These are phyloP conservation scores for Lepidurus packardi DNA, from an alignment of 1,140 invertebrate species.

Conservation along the genomic window DNA sequence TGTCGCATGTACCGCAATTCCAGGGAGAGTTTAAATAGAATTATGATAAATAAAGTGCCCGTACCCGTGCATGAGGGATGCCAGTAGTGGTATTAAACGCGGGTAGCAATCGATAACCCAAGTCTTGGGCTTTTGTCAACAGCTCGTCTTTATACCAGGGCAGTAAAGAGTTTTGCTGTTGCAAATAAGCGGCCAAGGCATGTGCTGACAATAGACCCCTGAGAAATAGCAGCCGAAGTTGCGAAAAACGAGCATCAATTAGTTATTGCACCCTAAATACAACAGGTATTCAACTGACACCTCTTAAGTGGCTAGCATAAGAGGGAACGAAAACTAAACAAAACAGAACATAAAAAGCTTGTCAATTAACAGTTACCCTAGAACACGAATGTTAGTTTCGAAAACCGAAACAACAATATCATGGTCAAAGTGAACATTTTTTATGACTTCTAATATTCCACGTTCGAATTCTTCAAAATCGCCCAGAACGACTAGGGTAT, in stretches of 20 bases:
- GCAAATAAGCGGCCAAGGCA: slow-evolving; percentile 75
- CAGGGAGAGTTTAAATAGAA: not conserved
- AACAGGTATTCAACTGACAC: not conserved
- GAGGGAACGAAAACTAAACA: not conserved
- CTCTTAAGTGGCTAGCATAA: not conserved
- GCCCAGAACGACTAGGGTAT: slow-evolving; percentile 86
- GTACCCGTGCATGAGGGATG: slow-evolving; percentile 86
- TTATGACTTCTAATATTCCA: slow-evolving; percentile 78
- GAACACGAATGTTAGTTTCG: slow-evolving; percentile 94
- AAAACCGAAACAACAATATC: slow-evolving; percentile 96
- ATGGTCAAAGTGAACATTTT: slow-evolving; percentile 82
- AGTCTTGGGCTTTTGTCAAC: slow-evolving; percentile 80
- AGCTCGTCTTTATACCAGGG: slow-evolving; percentile 89
- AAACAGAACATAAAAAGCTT: not conserved
- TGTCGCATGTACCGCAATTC: not conserved
- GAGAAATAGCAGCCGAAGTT: slow-evolving; percentile 41
- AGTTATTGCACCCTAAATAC: not conserved
- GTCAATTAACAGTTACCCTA: slow-evolving; percentile 64
- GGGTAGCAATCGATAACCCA: slow-evolving; percentile 84
- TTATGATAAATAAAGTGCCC: not conserved
- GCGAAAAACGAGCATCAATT: not conserved
- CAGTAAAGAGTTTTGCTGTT: slow-evolving; percentile 57
- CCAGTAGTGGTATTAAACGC: slow-evolving; percentile 98
- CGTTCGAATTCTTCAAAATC: slow-evolving; percentile 91
- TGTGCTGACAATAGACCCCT: slow-evolving; percentile 90